These are phyloP conservation scores for Numida meleagris DNA, from an alignment of 2,113 vertebrate species.

Conservation along the genomic window DNA sequence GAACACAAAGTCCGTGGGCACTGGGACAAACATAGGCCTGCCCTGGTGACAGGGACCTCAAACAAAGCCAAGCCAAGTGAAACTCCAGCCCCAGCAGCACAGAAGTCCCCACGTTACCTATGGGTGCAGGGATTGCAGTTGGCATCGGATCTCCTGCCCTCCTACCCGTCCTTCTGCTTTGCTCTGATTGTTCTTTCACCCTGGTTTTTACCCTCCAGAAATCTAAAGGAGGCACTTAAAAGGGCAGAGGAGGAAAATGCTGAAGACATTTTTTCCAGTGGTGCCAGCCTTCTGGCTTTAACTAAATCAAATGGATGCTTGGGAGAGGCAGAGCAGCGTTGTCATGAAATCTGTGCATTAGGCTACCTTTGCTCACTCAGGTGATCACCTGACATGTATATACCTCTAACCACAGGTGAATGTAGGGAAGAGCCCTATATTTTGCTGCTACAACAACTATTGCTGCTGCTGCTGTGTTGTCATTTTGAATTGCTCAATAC, in stretches of 20 bases:
- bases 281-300: slow-evolving; percentile 21
- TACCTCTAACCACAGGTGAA: slow-evolving; percentile 69
- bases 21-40: slow-evolving; percentile 73
- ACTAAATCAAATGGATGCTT: slow-evolving; percentile 54
- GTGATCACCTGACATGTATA: slow-evolving; percentile 41
- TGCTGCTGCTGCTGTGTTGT: not conserved
- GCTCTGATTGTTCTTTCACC: not conserved
- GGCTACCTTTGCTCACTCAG: slow-evolving; percentile 54
- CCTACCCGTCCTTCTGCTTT: not conserved
- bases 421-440: not conserved
- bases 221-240: not conserved
- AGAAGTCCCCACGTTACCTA: slow-evolving; percentile 29
- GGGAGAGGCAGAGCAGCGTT: slow-evolving; percentile 44
- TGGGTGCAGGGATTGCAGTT: not conserved
- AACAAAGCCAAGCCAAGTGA: slow-evolving; percentile 59
- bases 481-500: slow-evolving; percentile 33
- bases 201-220: slow-evolving; percentile 22
- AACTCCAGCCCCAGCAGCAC: slow-evolving; percentile 24
- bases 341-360: slow-evolving; percentile 55
- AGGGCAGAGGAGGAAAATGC: not conserved
- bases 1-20: slow-evolving; percentile 65
- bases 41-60: slow-evolving; percentile 69
- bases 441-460: not conserved
- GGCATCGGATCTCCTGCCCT: slow-evolving; percentile 9
- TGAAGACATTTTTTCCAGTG: not conserved